phyloP scores from a whole-genome alignment of 2,797 vertebrate genomes.

The Cynopterus sphinx region DNA sequence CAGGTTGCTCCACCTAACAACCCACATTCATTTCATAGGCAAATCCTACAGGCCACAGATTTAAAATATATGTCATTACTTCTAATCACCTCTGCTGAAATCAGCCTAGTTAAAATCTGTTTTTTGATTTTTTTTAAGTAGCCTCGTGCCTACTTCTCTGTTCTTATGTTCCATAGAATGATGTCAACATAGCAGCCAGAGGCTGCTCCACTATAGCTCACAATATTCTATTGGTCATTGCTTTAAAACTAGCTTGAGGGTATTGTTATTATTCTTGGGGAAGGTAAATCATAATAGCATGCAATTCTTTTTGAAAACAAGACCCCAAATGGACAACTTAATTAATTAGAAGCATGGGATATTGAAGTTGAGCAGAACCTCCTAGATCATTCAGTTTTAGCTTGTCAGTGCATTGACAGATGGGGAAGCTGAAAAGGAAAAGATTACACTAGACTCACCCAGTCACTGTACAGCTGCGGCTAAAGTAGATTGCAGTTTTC shows the following conservation, averaged over 20 bases:
- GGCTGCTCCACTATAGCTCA: background rate
- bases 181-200: too few species aligned
- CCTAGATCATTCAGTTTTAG: background rate
- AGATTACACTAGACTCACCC: background rate
- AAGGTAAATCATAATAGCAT: background rate
- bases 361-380: background rate
- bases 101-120: background rate
- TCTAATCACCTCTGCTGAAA: background rate
- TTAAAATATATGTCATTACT: background rate
- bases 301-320: conserved; percentile 2
- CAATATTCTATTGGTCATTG: background rate
- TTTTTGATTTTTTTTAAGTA: background rate
- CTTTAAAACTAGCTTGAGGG: background rate
- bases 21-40: background rate
- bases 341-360: background rate
- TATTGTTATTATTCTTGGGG: background rate
- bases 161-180: background rate
- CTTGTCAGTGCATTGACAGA: background rate
- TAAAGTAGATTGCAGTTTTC: background rate
- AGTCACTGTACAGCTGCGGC: background rate
- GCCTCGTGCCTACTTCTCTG: background rate
- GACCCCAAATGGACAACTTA: background rate
- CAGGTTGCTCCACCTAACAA: background rate
- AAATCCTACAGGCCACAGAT: background rate
- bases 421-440: background rate